Conservation (phyloP, 2,888 invertebrate species). For the Leuctra nigra region DNA sequence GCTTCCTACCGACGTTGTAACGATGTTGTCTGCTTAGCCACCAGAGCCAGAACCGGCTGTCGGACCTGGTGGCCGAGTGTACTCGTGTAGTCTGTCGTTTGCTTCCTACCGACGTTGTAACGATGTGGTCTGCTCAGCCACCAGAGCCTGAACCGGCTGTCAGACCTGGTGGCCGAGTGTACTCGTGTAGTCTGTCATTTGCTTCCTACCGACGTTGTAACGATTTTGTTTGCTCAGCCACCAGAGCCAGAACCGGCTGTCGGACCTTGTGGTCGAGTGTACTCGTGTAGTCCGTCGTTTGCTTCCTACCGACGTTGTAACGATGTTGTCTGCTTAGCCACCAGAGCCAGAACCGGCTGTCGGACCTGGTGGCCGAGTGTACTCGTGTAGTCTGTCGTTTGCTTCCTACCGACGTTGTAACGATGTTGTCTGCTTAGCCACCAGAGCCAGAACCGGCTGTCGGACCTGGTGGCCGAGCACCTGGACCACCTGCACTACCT, state of each 20-base stretch:
- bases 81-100: too few species aligned
- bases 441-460: conserved; percentile 80
- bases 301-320: background rate
- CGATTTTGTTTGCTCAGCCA: too few species aligned
- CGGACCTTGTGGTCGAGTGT: too few species aligned
- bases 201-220: too few species aligned
- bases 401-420: too few species aligned
- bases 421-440: conserved; percentile 61
- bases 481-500: conserved; percentile 95
- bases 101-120: too few species aligned
- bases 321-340: conserved; percentile 52
- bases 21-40: conserved; percentile 93
- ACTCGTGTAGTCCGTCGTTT: background rate
- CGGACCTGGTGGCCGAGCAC: conserved; percentile 94
- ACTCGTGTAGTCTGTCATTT: too few species aligned
- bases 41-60: conserved; percentile 80
- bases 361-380: conserved; percentile 85
- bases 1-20: conserved; percentile 97
- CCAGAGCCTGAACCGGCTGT: conserved; percentile 80
- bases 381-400: background rate
- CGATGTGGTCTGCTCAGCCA: too few species aligned
- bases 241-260: too few species aligned
- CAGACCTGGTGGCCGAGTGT: conserved; percentile 93
- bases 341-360: conserved; percentile 80
- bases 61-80: conserved; percentile 93